Evolutionary conservation across 2,113 vertebrate species (phyloP).

Genomic region (Microcebus lehilahytsara): DNA sequence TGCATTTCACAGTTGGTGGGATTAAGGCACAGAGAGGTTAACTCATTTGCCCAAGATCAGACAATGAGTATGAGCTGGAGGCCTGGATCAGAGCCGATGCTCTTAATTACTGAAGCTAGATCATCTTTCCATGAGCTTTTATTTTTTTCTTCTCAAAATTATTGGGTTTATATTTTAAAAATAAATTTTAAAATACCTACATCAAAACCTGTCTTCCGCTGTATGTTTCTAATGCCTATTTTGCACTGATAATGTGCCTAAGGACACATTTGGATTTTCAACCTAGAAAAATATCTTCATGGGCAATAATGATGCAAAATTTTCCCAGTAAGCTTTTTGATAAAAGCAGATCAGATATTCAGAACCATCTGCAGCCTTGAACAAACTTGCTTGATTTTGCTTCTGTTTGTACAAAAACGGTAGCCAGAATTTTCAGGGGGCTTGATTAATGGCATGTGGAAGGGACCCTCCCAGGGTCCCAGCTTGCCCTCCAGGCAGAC

Average conservation of each 20-base stretch:
- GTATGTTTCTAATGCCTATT: not conserved
- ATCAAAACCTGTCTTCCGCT: not conserved
- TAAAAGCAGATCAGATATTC: not conserved
- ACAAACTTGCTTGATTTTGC: not conserved
- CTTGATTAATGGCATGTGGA: not conserved
- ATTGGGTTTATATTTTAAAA: not conserved
- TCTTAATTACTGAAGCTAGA: not conserved
- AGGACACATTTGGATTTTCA: slow-evolving; percentile 8
- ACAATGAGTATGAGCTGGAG: not conserved
- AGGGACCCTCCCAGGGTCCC: not conserved
- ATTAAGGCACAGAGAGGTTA: not conserved
- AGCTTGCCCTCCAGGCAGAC: not conserved
- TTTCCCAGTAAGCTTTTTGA: not conserved
- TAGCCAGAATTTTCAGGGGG: not conserved
- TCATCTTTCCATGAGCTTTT: not conserved
- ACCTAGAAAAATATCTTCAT: not conserved
- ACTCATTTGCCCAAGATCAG: not conserved
- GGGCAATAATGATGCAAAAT: not conserved
- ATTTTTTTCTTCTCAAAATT: not conserved
- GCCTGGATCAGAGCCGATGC: not conserved
- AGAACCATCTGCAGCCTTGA: not conserved
- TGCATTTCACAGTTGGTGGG: not conserved
- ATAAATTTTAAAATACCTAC: not conserved
- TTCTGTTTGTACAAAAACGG: not conserved
- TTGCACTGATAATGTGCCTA: not conserved